Evolutionary conservation across 2,888 invertebrate genomes (phyloP), one percentile per base, ranked within the genome.

Genomic region (Rhyacophila evoluta): DNA sequence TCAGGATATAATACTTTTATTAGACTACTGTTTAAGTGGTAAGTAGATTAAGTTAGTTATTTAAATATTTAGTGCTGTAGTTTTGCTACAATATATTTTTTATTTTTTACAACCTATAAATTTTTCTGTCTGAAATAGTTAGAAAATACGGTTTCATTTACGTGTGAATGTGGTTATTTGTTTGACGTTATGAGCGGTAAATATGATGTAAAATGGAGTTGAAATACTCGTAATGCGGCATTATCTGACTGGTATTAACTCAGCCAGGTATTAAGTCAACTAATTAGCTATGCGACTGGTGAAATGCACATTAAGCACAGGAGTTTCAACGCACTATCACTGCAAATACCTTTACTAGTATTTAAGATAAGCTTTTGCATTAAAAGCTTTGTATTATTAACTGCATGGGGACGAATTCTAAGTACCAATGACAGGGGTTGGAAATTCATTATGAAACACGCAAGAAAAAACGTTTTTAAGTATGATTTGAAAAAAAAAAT

Each of bases 211-310:
- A 3, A 39, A 1, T 8, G 1, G 15, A 39, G 39, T 41, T 15
- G 41, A 1, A 15, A 6, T 15, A 15, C 19, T 19, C 4, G 5
- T 15, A 19, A 25, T 55, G 55, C 19, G 55, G 55, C 15, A 55
- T 25, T 55, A 33, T 33, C 74, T 5, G 37, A 5, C n/a, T 27
- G 25, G 67, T 27, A 68, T 68, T 68, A 37, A 77, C 73, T 25
- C 39, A 41, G 55, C 15, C 71, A 55, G 78, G 80, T 75, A 81
- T 78, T 81, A 81, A 68, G 73, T 75, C 68, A 68, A 75, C 74
- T 81, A 81, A 81, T 81, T 78, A 78, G 76, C 72, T 39, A 78
- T 76, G 67, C 72, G 70, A 41, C 67, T 71, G 71, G 74, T 55
- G 74, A 79, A 77, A 78, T 71, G 74, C 73, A 72, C 72, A 72